Conservation (phyloP, 1,140 invertebrate genomes). For the Bombus consobrinus region DNA sequence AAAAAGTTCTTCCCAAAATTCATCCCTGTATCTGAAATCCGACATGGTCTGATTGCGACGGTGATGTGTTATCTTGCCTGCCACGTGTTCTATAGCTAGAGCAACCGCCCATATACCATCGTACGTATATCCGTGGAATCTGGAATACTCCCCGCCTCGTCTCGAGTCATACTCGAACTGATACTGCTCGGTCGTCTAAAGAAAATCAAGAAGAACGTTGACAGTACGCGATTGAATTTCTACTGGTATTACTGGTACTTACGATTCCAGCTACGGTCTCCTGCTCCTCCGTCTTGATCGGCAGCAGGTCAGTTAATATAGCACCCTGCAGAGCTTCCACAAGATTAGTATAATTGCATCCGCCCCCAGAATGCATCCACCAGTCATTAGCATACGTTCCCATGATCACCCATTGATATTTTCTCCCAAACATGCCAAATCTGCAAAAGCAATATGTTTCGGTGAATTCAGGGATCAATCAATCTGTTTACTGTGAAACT, state of each 20-base stretch:
- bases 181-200: conserved; percentile 94
- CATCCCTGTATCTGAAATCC: conserved; percentile 92
- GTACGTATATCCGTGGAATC: conserved; percentile 98
- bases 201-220: neutral
- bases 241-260: conserved; percentile 79
- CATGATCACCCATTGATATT: conserved; percentile 98
- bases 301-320: conserved; percentile 93
- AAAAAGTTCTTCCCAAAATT: conserved; percentile 94
- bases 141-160: conserved; percentile 92
- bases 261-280: conserved; percentile 96
- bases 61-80: conserved; percentile 85
- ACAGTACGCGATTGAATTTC: neutral
- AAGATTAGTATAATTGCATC: conserved; percentile 91
- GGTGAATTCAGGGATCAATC: no score
- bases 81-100: conserved; percentile 93
- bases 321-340: conserved; percentile 93
- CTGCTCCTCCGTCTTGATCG: conserved; percentile 88
- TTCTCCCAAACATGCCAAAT: conserved; percentile 93
- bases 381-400: conserved; percentile 92
- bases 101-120: conserved; percentile 99
- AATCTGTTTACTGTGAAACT: neutral
- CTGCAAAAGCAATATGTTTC: conserved; percentile 73
- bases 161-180: conserved; percentile 91
- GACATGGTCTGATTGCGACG: conserved; percentile 88
- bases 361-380: conserved; percentile 87